Evolutionary conservation across 2,888 invertebrate genomes (phyloP).

Genomic region (Phengaris alcon): DNA sequence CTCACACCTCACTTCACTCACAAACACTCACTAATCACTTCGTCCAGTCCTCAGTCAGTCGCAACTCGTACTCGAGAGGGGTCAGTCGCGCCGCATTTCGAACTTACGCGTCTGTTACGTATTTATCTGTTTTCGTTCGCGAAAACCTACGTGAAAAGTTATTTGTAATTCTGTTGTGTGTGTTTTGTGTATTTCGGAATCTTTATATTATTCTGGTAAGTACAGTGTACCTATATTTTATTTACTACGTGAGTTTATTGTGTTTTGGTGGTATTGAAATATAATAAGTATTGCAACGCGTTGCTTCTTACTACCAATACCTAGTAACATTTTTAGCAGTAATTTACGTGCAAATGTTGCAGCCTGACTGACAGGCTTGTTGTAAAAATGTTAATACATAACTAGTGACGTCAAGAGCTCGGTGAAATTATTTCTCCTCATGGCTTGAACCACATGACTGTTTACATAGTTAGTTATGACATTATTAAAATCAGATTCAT

Average conservation of each 20-base stretch:
- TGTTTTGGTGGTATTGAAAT: constrained; percentile 4
- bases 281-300: neutral
- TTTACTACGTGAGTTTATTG: constrained; percentile 33
- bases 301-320: neutral
- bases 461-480: constrained; percentile 30
- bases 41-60: constrained; percentile 12
- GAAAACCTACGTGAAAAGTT: constrained; percentile 68
- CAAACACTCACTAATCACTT: neutral
- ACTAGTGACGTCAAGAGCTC: constrained; percentile 49
- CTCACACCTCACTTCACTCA: no score
- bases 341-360: constrained; percentile 29
- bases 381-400: constrained; percentile 42
- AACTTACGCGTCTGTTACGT: constrained; percentile 38
- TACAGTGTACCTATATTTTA: constrained; percentile 34
- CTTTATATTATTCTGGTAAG: constrained; percentile 51
- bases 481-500: neutral
- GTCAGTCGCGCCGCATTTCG: neutral
- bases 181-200: constrained; percentile 44
- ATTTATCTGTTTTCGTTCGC: constrained; percentile 66
- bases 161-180: constrained; percentile 51
- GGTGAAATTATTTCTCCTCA: constrained; percentile 41
- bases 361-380: constrained; percentile 47
- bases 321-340: neutral
- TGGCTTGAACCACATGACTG: constrained; percentile 26
- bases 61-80: neutral